Base-by-base conservation (phyloP, 2,888 invertebrate genomes). In the Lasioglossum oenotherae region DNA sequence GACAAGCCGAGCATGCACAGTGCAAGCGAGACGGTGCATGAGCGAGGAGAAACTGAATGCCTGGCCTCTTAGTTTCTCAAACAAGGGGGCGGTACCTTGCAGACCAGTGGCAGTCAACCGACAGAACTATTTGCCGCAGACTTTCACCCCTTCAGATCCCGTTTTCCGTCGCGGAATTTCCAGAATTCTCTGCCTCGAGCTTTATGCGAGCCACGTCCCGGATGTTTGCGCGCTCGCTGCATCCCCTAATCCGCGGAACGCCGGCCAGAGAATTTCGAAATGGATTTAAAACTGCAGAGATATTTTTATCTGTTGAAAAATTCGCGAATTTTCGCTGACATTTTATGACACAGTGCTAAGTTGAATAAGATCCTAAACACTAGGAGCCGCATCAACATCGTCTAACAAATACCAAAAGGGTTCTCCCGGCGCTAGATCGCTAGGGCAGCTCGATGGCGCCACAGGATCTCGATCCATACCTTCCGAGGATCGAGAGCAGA, bases 41-140 rank as follows among this genome's bases (percentile, higher is more conserved):
- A 31, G 67, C 82, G 38, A 5, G 81, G 64, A 83, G 82, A 82
- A 89, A 88, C 90, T 88, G 90, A 89, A 71, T 91, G 87, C 92
- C 86, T 90, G 79, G 89, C 90, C 91, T 92, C 90, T 91, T 92
- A 91, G 92, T 93, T 93, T 93, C 93, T 93, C 92, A 93, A 94
- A 93, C 93, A 94, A 94, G 93, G 92, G 91, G 93, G 93, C 93
- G 93, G 93, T 91, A 86, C 92, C 90, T 84, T 76, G 89, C 89
- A 91, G 84, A 92, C 92, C 93, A 94, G 94, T 94, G 94, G 93
- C 93, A 92, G 89, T 93, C 93, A 94, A 94, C 94, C 92, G 87
- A 76, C 69, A 80, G 67, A 81, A 81, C 79, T 83, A 78, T 72
- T 74, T 53, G 77, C 57, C 31, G 14, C 16, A 83, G 57, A 71